These are phyloP conservation scores for Brachypalpus laphriformis DNA, from an alignment of 2,888 invertebrate species.

Conservation along the genomic window DNA sequence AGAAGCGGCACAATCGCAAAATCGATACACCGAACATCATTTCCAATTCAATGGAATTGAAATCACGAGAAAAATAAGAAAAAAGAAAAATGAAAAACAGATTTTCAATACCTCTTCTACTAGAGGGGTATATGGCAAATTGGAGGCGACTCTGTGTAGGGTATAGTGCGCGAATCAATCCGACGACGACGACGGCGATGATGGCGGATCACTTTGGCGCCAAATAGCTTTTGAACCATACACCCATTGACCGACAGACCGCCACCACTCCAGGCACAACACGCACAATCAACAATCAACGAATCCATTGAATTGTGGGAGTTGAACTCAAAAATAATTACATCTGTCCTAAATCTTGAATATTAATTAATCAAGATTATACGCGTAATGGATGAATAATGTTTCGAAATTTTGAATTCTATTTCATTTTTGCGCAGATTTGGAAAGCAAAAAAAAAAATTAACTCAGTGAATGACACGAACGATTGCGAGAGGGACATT, in stretches of 20 bases:
- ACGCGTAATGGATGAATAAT: slow-evolving; percentile 47
- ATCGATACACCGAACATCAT: slow-evolving; percentile 28
- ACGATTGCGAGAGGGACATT: not conserved
- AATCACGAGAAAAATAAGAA: not conserved
- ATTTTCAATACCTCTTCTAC: not conserved
- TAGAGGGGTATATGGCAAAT: not conserved
- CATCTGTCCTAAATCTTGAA: slow-evolving; percentile 63
- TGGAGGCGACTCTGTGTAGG: not conserved
- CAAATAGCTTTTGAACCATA: slow-evolving; percentile 8
- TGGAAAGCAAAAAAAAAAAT: not conserved
- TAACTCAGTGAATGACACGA: not conserved
- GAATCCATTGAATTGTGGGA: slow-evolving; percentile 56
- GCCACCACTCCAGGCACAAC: not conserved
- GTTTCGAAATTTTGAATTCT: slow-evolving; percentile 10
- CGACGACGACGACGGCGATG: not conserved
- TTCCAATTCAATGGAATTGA: slow-evolving; percentile 32
- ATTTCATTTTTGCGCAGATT: not conserved
- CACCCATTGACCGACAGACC: slow-evolving; percentile 15
- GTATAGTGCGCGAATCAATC: slow-evolving; percentile 27
- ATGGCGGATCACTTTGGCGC: slow-evolving; percentile 48
- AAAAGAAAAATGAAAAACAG: not conserved
- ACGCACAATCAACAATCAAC: slow-evolving; percentile 19
- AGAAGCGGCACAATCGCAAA: too few species aligned
- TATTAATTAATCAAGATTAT: slow-evolving; percentile 61
- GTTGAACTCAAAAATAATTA: slow-evolving; percentile 51